Conservation (phyloP, 2,113 vertebrate genomes). For the Corythornis madagascariensis region DNA sequence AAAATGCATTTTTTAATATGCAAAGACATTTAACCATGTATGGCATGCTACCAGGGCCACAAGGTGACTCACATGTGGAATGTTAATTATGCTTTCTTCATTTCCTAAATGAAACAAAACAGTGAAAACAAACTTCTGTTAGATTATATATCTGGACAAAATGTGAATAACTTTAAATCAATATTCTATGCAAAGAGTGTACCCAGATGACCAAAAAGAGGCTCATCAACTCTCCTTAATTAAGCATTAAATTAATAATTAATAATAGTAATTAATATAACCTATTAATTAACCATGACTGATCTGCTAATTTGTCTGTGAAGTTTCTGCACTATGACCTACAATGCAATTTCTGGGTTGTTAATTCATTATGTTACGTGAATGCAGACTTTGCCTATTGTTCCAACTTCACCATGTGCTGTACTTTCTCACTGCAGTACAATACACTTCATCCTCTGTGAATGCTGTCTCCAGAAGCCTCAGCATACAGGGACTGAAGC, state of each 20-base stretch:
- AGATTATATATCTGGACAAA: not conserved
- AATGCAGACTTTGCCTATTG: not conserved
- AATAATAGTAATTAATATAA: not conserved
- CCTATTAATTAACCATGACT: not conserved
- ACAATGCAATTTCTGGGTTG: not conserved
- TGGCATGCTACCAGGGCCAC: not conserved
- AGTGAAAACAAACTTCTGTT: not conserved
- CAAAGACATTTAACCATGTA: not conserved
- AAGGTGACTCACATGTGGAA: not conserved
- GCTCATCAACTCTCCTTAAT: not conserved
- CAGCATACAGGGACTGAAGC: not conserved
- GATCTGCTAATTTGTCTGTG: not conserved
- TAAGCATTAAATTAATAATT: not conserved
- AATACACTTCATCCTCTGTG: not conserved
- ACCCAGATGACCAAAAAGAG: not conserved
- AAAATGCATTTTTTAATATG: not conserved
- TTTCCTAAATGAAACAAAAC: not conserved
- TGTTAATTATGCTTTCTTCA: not conserved
- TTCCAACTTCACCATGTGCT: not conserved
- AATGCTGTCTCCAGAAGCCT: not conserved
- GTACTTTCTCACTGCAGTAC: not conserved
- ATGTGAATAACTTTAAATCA: not conserved
- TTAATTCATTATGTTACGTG: not conserved
- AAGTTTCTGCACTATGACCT: not conserved
- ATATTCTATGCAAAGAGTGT: not conserved